A percentile compares a stretch with the other conserved stretches of the same genome.
These are phyloP conservation scores for Nycteola revayana DNA, from an alignment of 2,888 invertebrate genomes.

Conservation along the genomic window DNA sequence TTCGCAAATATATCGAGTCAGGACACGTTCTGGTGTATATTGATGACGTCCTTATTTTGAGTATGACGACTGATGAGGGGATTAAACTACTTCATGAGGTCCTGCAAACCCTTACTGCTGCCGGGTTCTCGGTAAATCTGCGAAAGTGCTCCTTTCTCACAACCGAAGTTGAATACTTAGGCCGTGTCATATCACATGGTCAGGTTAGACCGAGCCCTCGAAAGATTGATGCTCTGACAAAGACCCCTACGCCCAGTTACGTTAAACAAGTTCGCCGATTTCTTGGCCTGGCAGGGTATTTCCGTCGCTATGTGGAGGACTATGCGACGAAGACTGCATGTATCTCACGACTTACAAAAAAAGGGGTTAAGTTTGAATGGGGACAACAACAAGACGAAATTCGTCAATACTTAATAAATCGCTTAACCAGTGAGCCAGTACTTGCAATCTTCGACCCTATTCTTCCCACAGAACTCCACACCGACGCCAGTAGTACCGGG, in stretches of 20 bases:
- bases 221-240: constrained; percentile 24
- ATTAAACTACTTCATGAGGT: not conserved
- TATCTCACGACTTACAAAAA: constrained; percentile 5
- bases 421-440: constrained; percentile 17
- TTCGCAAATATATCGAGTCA: not conserved
- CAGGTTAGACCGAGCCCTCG: constrained; percentile 1
- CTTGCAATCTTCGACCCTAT: constrained; percentile 17
- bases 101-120: constrained; percentile 2
- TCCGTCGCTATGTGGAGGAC: constrained; percentile 7
- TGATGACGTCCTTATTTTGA: not conserved
- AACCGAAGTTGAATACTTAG: constrained; percentile 27
- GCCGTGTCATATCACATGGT: constrained; percentile 19
- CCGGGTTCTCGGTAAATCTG: constrained; percentile 28
- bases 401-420: constrained; percentile 4
- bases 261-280: constrained; percentile 28
- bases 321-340: constrained; percentile 11
- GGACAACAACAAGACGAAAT: constrained; percentile 5
- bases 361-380: constrained; percentile 10
- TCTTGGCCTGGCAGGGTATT: constrained; percentile 19
- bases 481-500: constrained; percentile 7
- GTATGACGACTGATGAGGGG: not conserved
- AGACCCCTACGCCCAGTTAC: constrained; percentile 17
- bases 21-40: constrained; percentile 1
- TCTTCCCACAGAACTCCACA: constrained; percentile 14
- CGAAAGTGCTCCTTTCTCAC: constrained; percentile 16